Evolutionary conservation across 2,888 invertebrate genomes (phyloP).

Genomic region (Agrilus mali): DNA sequence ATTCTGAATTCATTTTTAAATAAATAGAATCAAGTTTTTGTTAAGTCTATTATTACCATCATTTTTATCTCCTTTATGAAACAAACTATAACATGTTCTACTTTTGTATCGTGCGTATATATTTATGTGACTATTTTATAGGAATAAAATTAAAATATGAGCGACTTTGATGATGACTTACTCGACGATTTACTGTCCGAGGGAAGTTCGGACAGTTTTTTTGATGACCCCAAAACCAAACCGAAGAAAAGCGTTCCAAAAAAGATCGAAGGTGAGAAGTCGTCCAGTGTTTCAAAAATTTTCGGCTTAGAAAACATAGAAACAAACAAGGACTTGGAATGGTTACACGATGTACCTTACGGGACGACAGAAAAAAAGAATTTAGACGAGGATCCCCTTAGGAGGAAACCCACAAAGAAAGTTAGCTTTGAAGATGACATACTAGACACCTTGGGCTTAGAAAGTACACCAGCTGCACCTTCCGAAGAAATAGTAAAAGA

Average conservation of each 20-base stretch:
- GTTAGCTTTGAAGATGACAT: constrained; percentile 27
- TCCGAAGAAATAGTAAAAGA: constrained; percentile 9
- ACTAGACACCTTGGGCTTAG: constrained; percentile 21
- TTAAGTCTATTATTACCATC: too few species aligned
- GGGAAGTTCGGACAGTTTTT: constrained; percentile 60
- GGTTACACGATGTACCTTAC: constrained; percentile 16
- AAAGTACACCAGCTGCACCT: constrained; percentile 8
- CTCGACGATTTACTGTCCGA: constrained; percentile 53
- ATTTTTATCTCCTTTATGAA: too few species aligned
- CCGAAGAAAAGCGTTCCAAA: constrained; percentile 20
- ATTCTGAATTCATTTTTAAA: too few species aligned
- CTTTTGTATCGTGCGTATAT: too few species aligned
- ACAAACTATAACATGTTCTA: too few species aligned
- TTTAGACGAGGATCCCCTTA: neutral
- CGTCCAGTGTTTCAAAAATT: constrained; percentile 19
- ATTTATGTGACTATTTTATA: too few species aligned
- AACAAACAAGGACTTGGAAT: constrained; percentile 11
- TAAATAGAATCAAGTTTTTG: too few species aligned
- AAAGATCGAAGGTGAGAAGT: constrained; percentile 26
- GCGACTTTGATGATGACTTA: constrained; percentile 38
- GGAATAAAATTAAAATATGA: too few species aligned
- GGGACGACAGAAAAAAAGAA: constrained; percentile 7
- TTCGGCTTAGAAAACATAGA: constrained; percentile 19
- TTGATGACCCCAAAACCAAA: constrained; percentile 42
- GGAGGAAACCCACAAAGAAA: constrained; percentile 16